Conservation (phyloP, 2,113 vertebrate species). For the Procavia capensis region DNA sequence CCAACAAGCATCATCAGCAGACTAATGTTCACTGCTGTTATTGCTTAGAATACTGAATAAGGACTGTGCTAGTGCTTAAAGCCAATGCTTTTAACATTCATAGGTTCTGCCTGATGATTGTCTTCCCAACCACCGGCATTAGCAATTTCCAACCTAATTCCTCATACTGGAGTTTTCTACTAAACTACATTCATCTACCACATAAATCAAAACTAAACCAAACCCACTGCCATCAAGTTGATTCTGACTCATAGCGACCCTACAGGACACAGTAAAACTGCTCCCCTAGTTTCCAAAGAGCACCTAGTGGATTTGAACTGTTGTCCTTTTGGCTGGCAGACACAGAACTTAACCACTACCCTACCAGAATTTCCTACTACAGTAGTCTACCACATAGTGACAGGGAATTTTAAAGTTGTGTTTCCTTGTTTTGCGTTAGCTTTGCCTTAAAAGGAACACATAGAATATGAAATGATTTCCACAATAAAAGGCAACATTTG, state of each 20-base stretch:
- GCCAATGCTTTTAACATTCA: neutral
- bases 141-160: constrained; percentile 20
- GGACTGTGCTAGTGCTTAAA: neutral
- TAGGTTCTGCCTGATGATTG: neutral
- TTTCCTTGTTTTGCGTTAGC: neutral
- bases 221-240: too few relatives aligned
- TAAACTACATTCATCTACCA: constrained; percentile 44
- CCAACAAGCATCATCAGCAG: neutral
- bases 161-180: neutral
- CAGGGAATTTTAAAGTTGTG: neutral
- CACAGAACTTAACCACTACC: too few relatives aligned
- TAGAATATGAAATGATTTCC: constrained; percentile 34
- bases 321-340: too few relatives aligned
- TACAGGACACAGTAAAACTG: too few relatives aligned
- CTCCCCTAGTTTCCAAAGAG: too few relatives aligned
- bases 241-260: too few relatives aligned
- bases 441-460: constrained; percentile 56
- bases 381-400: neutral
- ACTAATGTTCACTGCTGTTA: neutral
- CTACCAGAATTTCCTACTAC: too few relatives aligned
- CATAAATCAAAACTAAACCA: too few relatives aligned
- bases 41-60: neutral
- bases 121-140: neutral
- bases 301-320: too few relatives aligned
- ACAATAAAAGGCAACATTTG: constrained; percentile 15